Base-by-base conservation (phyloP, 2,113 vertebrate species). In the Nerophis lumbriciformis region DNA sequence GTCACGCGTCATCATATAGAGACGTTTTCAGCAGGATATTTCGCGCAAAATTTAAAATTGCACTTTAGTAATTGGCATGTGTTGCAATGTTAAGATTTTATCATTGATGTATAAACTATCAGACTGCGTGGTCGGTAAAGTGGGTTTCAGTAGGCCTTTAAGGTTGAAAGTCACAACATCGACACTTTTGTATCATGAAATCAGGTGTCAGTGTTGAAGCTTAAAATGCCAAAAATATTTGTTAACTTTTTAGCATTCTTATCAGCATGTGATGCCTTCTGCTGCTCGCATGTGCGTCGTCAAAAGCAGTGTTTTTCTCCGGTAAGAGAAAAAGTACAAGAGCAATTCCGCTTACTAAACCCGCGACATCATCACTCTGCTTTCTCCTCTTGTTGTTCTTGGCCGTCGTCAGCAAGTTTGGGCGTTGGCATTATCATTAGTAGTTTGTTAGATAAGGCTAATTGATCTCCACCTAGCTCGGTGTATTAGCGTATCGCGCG, bases 381-480 rank as follows among this genome's bases (percentile, higher is more conserved):
- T 44, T 68, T 38, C 66, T 64, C 51, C 59, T 74, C 51, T 61
- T 74, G 50, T 67, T 69, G 63, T 77, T 79, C 48, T 73, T 69
- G 78, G 71, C 69, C 5, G 36, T 7, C 42, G 61, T 87, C 82
- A 81, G 83, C 85, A 69, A 59, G 38, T 78, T 77, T 75, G 37
- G 47, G 64, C 61, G 37, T 72, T 57, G 76, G 69, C 63, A 68
- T 84, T 85, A 84, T 83, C 77, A 84, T 84, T 81, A 83, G 79
- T 73, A 77, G 81, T 88, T 85, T 81, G 77, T 83, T 74, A 84
- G 85, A 87, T 87, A 82, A 81, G 83, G 76, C 83, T 85, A 86
- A 90, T 84, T 88, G 86, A 86, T 82, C 84, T 87, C 75, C 72
- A 81, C 73, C 72, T 80, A 77, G 69, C 63, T 5, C 61, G 47